Conservation (phyloP, 1,140 invertebrate species). For the Bilobella aurantiaca region DNA sequence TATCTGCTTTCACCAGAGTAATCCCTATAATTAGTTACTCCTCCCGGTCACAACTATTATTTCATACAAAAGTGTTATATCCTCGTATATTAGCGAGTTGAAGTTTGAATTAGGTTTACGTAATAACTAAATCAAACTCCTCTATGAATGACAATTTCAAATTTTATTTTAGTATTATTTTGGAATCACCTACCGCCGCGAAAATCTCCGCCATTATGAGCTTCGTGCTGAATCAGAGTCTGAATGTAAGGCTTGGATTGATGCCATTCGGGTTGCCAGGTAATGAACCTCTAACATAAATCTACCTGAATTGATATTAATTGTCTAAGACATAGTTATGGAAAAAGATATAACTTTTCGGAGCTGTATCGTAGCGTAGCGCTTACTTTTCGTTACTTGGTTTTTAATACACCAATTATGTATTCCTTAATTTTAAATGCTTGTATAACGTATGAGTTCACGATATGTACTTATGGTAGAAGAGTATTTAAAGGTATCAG, state of each 20-base stretch:
- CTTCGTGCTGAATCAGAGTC: constrained; percentile 68
- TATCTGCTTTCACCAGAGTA: background rate
- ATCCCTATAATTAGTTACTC: background rate
- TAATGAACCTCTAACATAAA: no score
- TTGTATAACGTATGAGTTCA: no score
- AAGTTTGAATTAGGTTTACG: background rate
- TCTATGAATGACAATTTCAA: background rate
- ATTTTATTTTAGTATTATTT: constrained; percentile 55
- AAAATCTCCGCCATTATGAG: constrained; percentile 79
- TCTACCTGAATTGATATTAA: no score
- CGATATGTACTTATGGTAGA: no score
- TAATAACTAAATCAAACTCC: background rate
- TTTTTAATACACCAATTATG: no score
- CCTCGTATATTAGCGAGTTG: background rate
- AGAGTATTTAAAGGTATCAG: no score
- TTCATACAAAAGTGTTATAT: no score
- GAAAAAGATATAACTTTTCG: no score
- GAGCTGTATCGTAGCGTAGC: no score
- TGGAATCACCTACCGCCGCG: constrained; percentile 72
- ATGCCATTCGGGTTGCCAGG: constrained; percentile 77
- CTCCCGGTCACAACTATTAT: background rate
- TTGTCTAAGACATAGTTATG: no score
- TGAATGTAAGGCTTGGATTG: constrained; percentile 81
- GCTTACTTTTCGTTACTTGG: no score
- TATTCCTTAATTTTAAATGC: background rate